Base-by-base conservation (phyloP, 2,797 vertebrate genomes). In the Pristis pectinata region DNA sequence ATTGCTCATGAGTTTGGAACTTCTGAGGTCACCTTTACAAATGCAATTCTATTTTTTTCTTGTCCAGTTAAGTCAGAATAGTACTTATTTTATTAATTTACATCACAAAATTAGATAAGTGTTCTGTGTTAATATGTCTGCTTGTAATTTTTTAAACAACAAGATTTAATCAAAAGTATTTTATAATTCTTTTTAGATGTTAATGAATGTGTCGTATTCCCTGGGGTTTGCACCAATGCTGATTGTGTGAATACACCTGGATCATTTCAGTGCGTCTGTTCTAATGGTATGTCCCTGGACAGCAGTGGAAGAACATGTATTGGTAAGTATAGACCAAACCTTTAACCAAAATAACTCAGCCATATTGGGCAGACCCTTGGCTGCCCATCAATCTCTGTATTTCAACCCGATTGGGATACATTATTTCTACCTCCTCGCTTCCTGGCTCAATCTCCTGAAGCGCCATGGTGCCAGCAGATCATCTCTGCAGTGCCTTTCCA, bases 151-250 rank as follows among this genome's bases (percentile, higher is more conserved):
- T 37, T 74, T 27, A 53, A 72, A n/a, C 5, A 53, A 17, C 56
- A 1, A 34, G 37, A 67, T 41, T 49, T 94, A 17, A 76, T 59
- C 15, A 5, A 7, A 70, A 22, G 76, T 49, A n/a, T 64, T 74
- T 93, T 74, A 9, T 91, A 34, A 30, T 22, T 56, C 44, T 77
- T 56, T 95, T 27, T 96, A 99, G 99, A 99, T 96, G 98, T 99
- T 96, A 97, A 99, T 82, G 99, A 99, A 96, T 99, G 99, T 96
- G 97, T 98, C 95, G 98, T 99, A 95, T 99, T 99, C 96, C 98
- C 98, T 4, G 98, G 98, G 94, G 97, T 99, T 80, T 99, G 99
- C 96, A 98, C 98, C 96, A 99, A 99, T 2, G 98, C 98, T 61
- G 97, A 98, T 5, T 99, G 99, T 95, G 96, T 98, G 95, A 99